Evolutionary conservation across 1,140 invertebrate species (phyloP).

Genomic region (Drosophila kepulauana): DNA sequence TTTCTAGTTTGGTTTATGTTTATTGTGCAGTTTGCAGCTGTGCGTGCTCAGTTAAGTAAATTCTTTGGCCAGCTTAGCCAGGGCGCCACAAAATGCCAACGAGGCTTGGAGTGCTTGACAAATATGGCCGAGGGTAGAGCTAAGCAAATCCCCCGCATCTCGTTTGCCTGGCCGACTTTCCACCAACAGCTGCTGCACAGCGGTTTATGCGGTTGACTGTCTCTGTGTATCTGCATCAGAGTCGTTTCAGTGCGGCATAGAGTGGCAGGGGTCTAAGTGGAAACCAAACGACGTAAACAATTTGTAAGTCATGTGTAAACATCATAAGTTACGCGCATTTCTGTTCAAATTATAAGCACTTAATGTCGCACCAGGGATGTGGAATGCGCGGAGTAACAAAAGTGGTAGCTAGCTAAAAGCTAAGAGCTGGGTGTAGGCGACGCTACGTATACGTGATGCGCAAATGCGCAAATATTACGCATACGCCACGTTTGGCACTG

Average conservation of each 20-base stretch:
- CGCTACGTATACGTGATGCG: slow-evolving; percentile 47
- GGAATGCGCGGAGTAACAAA: too few species aligned
- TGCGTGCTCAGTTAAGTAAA: slow-evolving; percentile 26
- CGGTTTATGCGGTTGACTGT: slow-evolving; percentile 44
- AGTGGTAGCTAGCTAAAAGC: neutral
- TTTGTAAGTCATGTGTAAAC: slow-evolving; percentile 84
- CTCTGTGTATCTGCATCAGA: slow-evolving; percentile 6
- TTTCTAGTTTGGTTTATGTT: slow-evolving; percentile 26
- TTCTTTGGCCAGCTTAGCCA: slow-evolving; percentile 22
- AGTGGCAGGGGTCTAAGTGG: slow-evolving; percentile 27
- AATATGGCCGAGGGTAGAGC: slow-evolving; percentile 57
- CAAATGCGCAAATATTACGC: slow-evolving; percentile 64
- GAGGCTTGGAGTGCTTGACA: slow-evolving; percentile 78
- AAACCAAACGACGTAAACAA: slow-evolving; percentile 77
- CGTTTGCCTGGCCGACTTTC: neutral
- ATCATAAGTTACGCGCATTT: slow-evolving; percentile 81
- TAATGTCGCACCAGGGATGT: slow-evolving; percentile 62
- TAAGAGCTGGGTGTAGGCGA: neutral
- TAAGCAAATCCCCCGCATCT: slow-evolving; percentile 56
- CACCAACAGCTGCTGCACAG: slow-evolving; percentile 51
- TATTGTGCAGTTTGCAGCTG: slow-evolving; percentile 21
- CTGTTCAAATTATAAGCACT: slow-evolving; percentile 82
- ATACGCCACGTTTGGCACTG: slow-evolving; percentile 62
- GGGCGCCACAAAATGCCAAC: slow-evolving; percentile 46
- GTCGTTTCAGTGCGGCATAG: neutral